phyloP scores from a whole-genome alignment of 2,797 vertebrate genomes.

The Pelobates cultripes region DNA sequence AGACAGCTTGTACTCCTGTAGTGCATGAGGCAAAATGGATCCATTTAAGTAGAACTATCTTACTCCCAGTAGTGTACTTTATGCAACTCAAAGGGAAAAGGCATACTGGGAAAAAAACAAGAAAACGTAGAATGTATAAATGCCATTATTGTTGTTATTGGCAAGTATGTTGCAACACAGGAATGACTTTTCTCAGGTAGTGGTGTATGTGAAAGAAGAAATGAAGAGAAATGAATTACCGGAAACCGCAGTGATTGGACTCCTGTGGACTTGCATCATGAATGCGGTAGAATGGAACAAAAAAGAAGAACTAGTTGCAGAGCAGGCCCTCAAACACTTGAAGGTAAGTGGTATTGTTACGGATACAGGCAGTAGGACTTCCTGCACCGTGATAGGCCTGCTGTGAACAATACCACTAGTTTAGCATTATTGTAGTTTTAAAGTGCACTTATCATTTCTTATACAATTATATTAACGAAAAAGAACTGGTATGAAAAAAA shows the following conservation, averaged over 20 bases:
- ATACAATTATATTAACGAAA: not conserved
- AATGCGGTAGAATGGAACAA: constrained; percentile 94
- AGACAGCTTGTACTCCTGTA: too few species aligned
- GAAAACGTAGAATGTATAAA: not conserved
- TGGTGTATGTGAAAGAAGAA: constrained; percentile 89
- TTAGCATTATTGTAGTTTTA: not conserved
- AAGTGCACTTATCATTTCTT: not conserved
- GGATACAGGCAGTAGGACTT: not conserved
- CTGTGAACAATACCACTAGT: not conserved
- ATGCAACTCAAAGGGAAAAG: too few species aligned
- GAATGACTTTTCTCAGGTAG: constrained; percentile 70
- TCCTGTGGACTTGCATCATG: constrained; percentile 90
- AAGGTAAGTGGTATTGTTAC: constrained; percentile 72
- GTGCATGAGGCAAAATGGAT: too few species aligned
- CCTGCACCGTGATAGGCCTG: not conserved
- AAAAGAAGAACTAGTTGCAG: constrained; percentile 90
- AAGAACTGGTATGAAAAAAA: not conserved
- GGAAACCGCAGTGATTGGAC: constrained; percentile 86
- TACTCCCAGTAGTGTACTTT: too few species aligned
- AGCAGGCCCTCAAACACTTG: constrained; percentile 91
- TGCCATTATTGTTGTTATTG: not conserved
- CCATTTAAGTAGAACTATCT: too few species aligned
- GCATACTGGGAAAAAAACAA: too few species aligned
- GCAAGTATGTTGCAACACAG: not conserved
- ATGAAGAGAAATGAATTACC: constrained; percentile 88